Evolutionary conservation across 53 echinoderm and acorn worm species (phyloP), one percentile per base, ranked within the genome.

Genomic region (Astropecten irregularis): DNA sequence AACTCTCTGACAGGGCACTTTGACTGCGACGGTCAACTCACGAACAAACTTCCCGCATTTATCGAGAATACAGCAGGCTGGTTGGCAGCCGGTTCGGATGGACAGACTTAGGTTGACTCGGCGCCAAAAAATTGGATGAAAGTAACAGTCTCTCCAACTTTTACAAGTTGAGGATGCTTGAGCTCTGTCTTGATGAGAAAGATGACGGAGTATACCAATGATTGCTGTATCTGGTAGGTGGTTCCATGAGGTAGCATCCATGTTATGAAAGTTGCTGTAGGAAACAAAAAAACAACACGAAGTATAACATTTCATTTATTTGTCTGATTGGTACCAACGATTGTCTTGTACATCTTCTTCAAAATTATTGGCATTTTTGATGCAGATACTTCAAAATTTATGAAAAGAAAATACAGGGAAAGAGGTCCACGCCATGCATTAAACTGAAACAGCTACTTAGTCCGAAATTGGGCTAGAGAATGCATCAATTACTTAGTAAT

Each of bases 201-300:
- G 62, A 36, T 70, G 44, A 3, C 38, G 47, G 4, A 47, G 54
- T 3, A 71, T 18, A 7, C 48, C 47, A 28, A 67, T 27, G 49
- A 85, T 36, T 21, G 72, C 85, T 8, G 85, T 72, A 26, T 85
- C 59, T 0, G 85, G 85, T 2, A 85, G 85, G 21, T 85, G 85
- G 50, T 57, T 47, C 85, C 85, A 85, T 18, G 20, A 28, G 30
- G 27, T 58, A 3, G 56, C 39, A 23, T 76, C 76, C 76, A 76
- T 76, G 18, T 27, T 69, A 14, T 2, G 35, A 65, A 38, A 65
- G 19, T 65, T n/a, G n/a, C 59, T 58, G 28, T 3, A 14, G 53
- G 3, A 13, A 53, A 16, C 53, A 53, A 27, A 58, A 7, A 29
- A 58, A n/a, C n/a, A n/a, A n/a, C n/a, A n/a, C n/a, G n/a, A n/a